Conservation (phyloP, 2,888 invertebrate genomes). For the Neuroscelio doddi region DNA sequence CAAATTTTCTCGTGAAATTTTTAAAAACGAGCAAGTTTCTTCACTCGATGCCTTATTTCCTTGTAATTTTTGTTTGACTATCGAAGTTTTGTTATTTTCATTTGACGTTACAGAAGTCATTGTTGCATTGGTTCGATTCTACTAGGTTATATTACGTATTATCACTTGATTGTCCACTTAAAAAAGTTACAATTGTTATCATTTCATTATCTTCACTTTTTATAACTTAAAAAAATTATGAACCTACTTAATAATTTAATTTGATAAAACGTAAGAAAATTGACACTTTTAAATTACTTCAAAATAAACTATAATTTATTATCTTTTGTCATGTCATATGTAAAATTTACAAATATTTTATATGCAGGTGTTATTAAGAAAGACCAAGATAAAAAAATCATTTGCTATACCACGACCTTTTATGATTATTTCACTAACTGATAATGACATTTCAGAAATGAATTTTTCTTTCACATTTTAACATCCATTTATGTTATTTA, state of each 20-base stretch:
- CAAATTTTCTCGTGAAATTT: conserved; percentile 65
- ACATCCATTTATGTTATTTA: too few species aligned
- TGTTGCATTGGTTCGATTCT: conserved; percentile 2
- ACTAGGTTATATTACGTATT: not conserved
- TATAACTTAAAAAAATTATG: not conserved
- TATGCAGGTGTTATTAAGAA: too few species aligned
- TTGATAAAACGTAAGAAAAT: not conserved
- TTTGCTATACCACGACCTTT: too few species aligned
- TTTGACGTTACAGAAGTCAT: conserved; percentile 30
- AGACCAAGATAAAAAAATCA: too few species aligned
- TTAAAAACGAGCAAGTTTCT: conserved; percentile 62
- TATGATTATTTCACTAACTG: too few species aligned
- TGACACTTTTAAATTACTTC: not conserved
- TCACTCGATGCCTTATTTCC: conserved; percentile 43
- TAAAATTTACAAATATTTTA: too few species aligned
- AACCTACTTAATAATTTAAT: not conserved
- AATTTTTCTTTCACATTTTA: too few species aligned
- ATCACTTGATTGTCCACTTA: too few species aligned
- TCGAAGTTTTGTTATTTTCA: conserved; percentile 27
- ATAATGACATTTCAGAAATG: too few species aligned
- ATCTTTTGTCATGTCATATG: too few species aligned
- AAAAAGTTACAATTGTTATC: not conserved
- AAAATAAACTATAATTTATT: too few species aligned
- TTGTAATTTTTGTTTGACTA: conserved; percentile 28
- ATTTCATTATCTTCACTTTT: not conserved